Evolutionary conservation across 2,888 invertebrate genomes (phyloP), one percentile per base, ranked within the genome.

Genomic region (Spisula solida): DNA sequence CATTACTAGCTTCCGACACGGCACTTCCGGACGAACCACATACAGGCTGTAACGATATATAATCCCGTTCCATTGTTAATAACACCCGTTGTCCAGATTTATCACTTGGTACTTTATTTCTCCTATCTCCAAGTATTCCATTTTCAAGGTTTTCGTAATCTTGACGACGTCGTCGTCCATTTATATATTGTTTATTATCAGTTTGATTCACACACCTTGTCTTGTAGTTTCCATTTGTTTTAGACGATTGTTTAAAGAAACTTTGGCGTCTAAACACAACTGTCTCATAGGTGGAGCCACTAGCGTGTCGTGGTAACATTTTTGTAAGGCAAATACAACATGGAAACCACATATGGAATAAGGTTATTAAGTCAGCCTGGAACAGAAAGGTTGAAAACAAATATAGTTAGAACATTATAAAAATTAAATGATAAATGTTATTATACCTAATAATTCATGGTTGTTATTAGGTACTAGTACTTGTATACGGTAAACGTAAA

Each of bases 301-400:
- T 95, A 51, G 93, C 88, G 56, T 93, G 93, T 34, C 95, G 88
- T 48, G 91, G 92, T 80, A 94, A 92, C 90, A 94, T 90, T 31
- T 91, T 92, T 81, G 93, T 94, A 20, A 95, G 94, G 88, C 94
- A 95, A n/a, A 92, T 87, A 86, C 95, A 95, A 86, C 94, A 95
- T 4, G 95, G 95, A 90, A 94, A 95, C 92, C 94, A 94, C 90
- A 94, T 90, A 88, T 94, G 94, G 82, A 94, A 94, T 56, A 95
- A 82, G 25, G 93, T 92, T 12, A 94, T 93, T 56, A 95, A 87
- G 83, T 95, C 95, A 20, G 94, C 93, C 95, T 95, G 94, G 41
- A 51, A 51, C 47, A 47, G 47, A 47, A 47, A 47, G 12, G 5
- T 47, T 47, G 47, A 16, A 51, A 10, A 51, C 1, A 16, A 51